These are phyloP conservation scores for Hydrotaea diabolus DNA, from an alignment of 2,888 invertebrate species.

Conservation along the genomic window DNA sequence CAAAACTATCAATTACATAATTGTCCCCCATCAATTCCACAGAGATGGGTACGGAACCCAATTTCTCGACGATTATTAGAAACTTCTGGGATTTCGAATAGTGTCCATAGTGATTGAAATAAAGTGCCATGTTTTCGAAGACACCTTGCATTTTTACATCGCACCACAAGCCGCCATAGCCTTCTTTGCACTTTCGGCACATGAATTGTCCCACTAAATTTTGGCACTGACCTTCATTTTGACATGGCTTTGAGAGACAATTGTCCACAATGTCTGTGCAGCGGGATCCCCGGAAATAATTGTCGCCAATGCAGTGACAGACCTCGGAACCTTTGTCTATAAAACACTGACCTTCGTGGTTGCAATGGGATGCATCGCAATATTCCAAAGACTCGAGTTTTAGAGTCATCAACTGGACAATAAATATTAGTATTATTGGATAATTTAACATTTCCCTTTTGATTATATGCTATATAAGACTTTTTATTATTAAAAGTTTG, in stretches of 20 bases:
- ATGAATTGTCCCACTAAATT: slow-evolving; percentile 65
- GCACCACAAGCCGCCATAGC: slow-evolving; percentile 67
- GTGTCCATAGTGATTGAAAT: slow-evolving; percentile 69
- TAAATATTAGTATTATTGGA: neutral
- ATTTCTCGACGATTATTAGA: slow-evolving; percentile 54
- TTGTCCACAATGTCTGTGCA: slow-evolving; percentile 64
- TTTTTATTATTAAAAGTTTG: too few species aligned
- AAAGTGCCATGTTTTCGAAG: slow-evolving; percentile 66
- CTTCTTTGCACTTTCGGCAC: slow-evolving; percentile 56
- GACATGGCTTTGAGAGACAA: slow-evolving; percentile 69
- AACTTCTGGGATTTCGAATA: slow-evolving; percentile 62
- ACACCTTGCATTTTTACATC: slow-evolving; percentile 34
- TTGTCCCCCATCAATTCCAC: slow-evolving; percentile 66
- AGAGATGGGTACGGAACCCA: slow-evolving; percentile 55
- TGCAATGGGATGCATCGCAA: slow-evolving; percentile 67
- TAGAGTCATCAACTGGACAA: neutral
- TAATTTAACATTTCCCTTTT: neutral
- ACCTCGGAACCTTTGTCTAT: slow-evolving; percentile 12
- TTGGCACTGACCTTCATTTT: slow-evolving; percentile 68
- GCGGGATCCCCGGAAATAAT: slow-evolving; percentile 64
- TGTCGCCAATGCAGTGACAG: slow-evolving; percentile 67
- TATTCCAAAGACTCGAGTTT: neutral
- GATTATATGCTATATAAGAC: too few species aligned
- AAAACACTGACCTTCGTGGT: slow-evolving; percentile 68
- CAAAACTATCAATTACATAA: slow-evolving; percentile 68